Conservation (phyloP, 2,888 invertebrate genomes). For the Hartigia nigra region DNA sequence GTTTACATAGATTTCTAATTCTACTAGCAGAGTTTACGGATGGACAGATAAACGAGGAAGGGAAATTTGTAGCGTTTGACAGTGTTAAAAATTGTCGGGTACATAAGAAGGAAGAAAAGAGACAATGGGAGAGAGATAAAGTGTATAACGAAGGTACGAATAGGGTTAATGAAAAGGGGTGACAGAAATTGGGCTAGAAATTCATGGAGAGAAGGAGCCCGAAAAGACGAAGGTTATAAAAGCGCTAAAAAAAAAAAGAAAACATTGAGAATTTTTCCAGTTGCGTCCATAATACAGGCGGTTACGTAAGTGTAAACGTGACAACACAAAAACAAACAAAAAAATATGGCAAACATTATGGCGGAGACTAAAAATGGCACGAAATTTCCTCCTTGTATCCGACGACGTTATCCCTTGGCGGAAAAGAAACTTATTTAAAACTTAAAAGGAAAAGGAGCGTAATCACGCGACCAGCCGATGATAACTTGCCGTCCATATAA, state of each 20-base stretch:
- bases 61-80: background rate
- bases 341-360: conserved; percentile 48
- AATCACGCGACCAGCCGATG: background rate
- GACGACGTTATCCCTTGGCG: background rate
- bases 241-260: background rate
- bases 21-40: background rate
- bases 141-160: background rate
- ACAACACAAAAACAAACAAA: conserved; percentile 25
- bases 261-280: background rate
- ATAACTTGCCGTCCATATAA: background rate
- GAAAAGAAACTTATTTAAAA: background rate
- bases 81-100: background rate
- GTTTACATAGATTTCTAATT: background rate
- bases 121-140: background rate
- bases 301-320: background rate
- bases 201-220: conserved; percentile 4
- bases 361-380: conserved; percentile 42
- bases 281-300: background rate
- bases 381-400: conserved; percentile 6
- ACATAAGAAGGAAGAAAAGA: background rate
- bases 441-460: background rate
- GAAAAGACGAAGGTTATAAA: background rate
- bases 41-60: background rate
- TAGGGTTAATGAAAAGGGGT: background rate
- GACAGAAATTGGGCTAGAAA: conserved; percentile 4